A percentile compares a stretch with the other conserved stretches of the same genome.
These are phyloP conservation scores for Linyphia triangularis DNA, from an alignment of 2,888 invertebrate species.

Conservation along the genomic window DNA sequence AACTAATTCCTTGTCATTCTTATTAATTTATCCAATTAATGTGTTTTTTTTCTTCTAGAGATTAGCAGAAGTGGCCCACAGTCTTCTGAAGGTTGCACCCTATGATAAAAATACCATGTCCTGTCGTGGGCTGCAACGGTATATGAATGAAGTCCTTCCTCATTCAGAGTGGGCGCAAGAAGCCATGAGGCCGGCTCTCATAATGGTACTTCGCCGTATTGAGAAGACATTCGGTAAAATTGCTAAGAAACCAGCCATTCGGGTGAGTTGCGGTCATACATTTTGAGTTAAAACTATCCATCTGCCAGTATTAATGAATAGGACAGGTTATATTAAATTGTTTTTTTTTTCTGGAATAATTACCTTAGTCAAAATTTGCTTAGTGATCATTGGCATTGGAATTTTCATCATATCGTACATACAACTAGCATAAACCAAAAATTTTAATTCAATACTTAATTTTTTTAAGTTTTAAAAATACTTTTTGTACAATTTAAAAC, in stretches of 20 bases:
- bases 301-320: too few relatives aligned
- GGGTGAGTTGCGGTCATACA: slow-evolving; percentile 82
- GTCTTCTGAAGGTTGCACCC: slow-evolving; percentile 96
- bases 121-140: slow-evolving; percentile 93
- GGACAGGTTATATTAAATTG: too few relatives aligned
- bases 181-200: slow-evolving; percentile 92
- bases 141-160: slow-evolving; percentile 94
- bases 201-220: slow-evolving; percentile 92
- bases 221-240: slow-evolving; percentile 99
- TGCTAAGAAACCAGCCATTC: slow-evolving; percentile 95
- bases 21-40: slow-evolving; percentile 11
- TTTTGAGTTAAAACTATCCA: too few relatives aligned
- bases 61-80: slow-evolving; percentile 97
- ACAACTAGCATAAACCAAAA: too few relatives aligned
- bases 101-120: slow-evolving; percentile 99
- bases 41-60: slow-evolving; percentile 85
- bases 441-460: too few relatives aligned
- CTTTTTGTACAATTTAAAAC: too few relatives aligned
- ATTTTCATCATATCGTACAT: too few relatives aligned
- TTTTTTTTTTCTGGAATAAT: too few relatives aligned
- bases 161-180: slow-evolving; percentile 98
- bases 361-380: too few relatives aligned
- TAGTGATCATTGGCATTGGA: too few relatives aligned
- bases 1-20: too few relatives aligned
- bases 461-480: too few relatives aligned